These are phyloP conservation scores for Diglossa cyanea DNA, from an alignment of 2,797 vertebrate genomes.

Conservation along the genomic window DNA sequence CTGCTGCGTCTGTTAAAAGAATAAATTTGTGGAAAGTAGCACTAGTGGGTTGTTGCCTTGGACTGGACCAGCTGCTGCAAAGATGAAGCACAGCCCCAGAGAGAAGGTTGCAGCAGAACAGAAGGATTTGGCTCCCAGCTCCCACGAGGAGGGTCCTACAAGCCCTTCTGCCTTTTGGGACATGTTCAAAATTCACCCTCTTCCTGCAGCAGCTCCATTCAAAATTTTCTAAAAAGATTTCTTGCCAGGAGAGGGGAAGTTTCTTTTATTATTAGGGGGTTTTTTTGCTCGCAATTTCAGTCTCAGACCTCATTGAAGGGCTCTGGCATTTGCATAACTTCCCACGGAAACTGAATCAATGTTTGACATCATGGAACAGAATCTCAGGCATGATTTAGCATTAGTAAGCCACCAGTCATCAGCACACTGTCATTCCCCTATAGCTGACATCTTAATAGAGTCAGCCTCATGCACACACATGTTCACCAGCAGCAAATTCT, in stretches of 20 bases:
- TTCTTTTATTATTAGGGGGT: not conserved
- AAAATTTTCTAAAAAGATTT: not conserved
- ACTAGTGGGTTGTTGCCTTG: not conserved
- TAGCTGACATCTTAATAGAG: conserved; percentile 59
- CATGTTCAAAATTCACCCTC: not conserved
- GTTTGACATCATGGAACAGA: conserved; percentile 64
- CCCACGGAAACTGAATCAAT: conserved; percentile 66
- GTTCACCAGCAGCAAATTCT: not conserved
- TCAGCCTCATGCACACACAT: not conserved
- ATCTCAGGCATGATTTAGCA: conserved; percentile 48
- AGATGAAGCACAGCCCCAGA: not conserved
- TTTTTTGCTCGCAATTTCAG: not conserved
- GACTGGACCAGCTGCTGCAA: not conserved
- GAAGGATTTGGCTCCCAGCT: not conserved
- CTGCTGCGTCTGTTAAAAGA: not conserved
- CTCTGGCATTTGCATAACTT: conserved; percentile 65
- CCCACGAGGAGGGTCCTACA: not conserved
- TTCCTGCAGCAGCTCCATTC: not conserved
- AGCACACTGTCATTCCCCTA: conserved; percentile 37
- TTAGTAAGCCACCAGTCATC: conserved; percentile 62
- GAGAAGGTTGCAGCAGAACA: not conserved
- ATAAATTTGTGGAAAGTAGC: not conserved
- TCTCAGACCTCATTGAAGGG: conserved; percentile 8
- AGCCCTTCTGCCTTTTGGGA: not conserved
- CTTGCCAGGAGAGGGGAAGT: not conserved